Evolutionary conservation across 1,140 invertebrate species (phyloP).

Genomic region (Planococcus citri): DNA sequence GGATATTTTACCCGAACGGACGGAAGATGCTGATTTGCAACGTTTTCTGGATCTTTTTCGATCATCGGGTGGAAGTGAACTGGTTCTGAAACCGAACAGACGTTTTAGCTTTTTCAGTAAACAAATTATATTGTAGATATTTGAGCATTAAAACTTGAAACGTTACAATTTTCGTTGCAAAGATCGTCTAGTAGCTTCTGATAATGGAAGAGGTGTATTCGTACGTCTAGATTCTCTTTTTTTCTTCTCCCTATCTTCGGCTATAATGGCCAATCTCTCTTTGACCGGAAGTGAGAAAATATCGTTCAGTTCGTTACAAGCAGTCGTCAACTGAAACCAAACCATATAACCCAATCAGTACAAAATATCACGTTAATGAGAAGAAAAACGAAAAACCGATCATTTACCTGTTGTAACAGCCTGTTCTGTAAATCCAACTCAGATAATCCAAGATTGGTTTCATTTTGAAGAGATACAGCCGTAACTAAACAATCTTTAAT

Average conservation of each 20-base stretch:
- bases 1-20: background rate
- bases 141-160: no score
- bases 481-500: slow-evolving; percentile 24
- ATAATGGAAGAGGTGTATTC: background rate
- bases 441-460: background rate
- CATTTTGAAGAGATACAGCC: slow-evolving; percentile 24
- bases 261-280: slow-evolving; percentile 21
- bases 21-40: slow-evolving; percentile 4
- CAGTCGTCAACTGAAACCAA: slow-evolving; percentile 21
- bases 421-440: slow-evolving; percentile 22
- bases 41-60: background rate
- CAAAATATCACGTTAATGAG: no score
- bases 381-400: no score
- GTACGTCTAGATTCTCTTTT: background rate
- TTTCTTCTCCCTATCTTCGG: slow-evolving; percentile 17
- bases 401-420: slow-evolving; percentile 22
- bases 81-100: background rate
- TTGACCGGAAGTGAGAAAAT: slow-evolving; percentile 21
- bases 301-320: slow-evolving; percentile 24
- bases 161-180: background rate
- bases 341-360: background rate
- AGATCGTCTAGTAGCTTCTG: background rate
- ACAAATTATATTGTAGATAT: no score
- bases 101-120: background rate
- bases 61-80: background rate